Percentiles rank a stretch among this genome's conserved stretches.
Conservation (phyloP, 30 jellyfish, hydroid and myxozoan species). For the Aurelia aurita region DNA sequence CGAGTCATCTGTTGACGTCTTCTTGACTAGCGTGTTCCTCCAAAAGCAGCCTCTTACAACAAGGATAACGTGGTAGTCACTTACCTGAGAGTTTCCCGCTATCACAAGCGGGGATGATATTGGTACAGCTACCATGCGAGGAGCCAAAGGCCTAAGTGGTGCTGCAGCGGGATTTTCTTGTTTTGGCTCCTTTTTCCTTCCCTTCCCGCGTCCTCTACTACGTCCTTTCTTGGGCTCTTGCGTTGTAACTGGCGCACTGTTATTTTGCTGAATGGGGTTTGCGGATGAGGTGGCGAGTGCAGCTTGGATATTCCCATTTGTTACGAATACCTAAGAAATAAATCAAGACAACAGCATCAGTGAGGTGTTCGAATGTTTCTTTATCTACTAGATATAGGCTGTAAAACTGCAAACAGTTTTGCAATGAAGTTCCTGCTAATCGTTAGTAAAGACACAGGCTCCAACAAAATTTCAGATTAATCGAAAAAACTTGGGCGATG, state of each 20-base stretch:
- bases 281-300: slow-evolving; percentile 22
- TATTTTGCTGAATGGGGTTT: neutral
- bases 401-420: no score
- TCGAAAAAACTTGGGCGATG: no score
- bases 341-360: no score
- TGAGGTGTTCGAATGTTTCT: no score
- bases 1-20: no score
- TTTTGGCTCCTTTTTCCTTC: slow-evolving; percentile 28
- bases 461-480: no score
- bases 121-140: slow-evolving; percentile 86
- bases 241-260: neutral
- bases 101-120: slow-evolving; percentile 64
- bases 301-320: slow-evolving; percentile 39
- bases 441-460: no score
- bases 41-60: no score
- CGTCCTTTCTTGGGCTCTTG: slow-evolving; percentile 30
- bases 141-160: slow-evolving; percentile 81
- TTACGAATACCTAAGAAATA: neutral
- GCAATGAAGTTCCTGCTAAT: no score
- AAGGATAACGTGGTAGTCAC: no score
- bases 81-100: slow-evolving; percentile 61
- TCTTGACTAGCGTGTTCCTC: no score
- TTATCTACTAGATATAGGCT: no score
- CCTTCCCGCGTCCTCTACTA: slow-evolving; percentile 42
- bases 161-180: slow-evolving; percentile 27